A percentile compares a stretch with the other conserved stretches of the same genome.
Conservation (phyloP, 2,888 invertebrate species). For the Helobdella robusta region DNA sequence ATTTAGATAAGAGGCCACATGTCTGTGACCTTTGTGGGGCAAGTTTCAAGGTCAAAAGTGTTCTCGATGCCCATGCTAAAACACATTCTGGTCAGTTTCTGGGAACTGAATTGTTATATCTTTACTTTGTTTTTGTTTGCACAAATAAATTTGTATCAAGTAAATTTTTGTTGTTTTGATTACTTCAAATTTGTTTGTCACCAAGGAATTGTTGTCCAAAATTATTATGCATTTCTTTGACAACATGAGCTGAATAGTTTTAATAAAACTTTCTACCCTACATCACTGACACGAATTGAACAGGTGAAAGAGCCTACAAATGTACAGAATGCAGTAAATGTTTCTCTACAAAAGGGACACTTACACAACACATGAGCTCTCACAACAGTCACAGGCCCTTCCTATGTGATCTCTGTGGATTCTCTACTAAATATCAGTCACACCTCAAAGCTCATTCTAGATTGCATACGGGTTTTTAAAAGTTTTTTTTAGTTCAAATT, state of each 20-base stretch:
- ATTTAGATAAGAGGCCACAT: conserved; percentile 52
- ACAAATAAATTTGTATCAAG: too few relatives aligned
- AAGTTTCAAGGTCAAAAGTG: conserved; percentile 56
- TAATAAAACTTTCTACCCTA: not conserved
- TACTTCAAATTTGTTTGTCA: too few relatives aligned
- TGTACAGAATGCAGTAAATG: conserved; percentile 57
- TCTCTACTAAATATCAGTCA: conserved; percentile 60
- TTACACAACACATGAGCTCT: conserved; percentile 56
- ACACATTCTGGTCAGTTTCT: conserved; percentile 51
- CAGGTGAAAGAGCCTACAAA: conserved; percentile 55
- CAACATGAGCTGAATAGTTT: too few relatives aligned
- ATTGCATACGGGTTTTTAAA: conserved; percentile 55
- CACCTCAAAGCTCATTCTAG: conserved; percentile 60
- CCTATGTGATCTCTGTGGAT: conserved; percentile 61
- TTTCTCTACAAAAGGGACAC: conserved; percentile 56
- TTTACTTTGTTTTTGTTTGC: conserved; percentile 1
- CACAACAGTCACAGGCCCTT: conserved; percentile 57
- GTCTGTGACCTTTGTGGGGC: conserved; percentile 55
- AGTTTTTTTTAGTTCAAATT: not conserved
- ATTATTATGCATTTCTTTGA: too few relatives aligned
- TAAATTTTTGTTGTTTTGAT: too few relatives aligned
- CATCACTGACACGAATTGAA: not conserved
- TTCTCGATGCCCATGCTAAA: conserved; percentile 56
- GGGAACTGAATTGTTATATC: not conserved
- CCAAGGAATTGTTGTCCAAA: too few relatives aligned